Evolutionary conservation across 2,888 invertebrate genomes (phyloP).

Genomic region (Drosophila lutescens): DNA sequence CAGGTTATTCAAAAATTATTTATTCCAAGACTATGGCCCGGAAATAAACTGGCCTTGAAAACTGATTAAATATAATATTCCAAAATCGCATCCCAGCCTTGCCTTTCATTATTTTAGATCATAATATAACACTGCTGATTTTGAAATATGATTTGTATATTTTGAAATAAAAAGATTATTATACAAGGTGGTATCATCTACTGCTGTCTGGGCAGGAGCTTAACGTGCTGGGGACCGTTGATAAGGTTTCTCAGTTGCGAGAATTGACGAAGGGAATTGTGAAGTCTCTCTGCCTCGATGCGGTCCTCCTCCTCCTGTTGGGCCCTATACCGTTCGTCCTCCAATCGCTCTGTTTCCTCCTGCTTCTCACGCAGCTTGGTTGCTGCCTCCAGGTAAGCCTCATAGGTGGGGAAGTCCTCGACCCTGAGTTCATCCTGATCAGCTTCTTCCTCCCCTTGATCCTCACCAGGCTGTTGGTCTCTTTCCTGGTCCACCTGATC

Average conservation of each 20-base stretch:
- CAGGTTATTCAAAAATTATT: conserved; percentile 1
- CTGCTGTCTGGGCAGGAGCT: conserved; percentile 12
- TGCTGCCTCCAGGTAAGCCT: conserved; percentile 48
- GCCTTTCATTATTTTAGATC: not conserved
- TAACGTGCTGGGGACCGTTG: conserved; percentile 11
- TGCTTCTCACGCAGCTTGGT: conserved; percentile 5
- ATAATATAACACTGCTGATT: not conserved
- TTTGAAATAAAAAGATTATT: conserved; percentile 1
- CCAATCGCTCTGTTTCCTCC: not conserved
- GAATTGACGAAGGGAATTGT: not conserved
- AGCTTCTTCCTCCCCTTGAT: not conserved
- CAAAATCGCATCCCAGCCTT: not conserved
- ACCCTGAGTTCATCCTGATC: not conserved
- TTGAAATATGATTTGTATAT: not conserved
- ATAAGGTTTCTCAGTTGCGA: not conserved
- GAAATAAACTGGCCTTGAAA: not conserved
- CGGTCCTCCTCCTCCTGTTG: conserved; percentile 1
- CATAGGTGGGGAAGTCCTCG: conserved; percentile 40
- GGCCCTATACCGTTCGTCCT: conserved; percentile 19
- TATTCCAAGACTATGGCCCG: not conserved
- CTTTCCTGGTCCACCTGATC: conserved; percentile 15
- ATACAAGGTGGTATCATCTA: not conserved
- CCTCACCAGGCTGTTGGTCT: not conserved
- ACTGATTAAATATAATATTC: not conserved
- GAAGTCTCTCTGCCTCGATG: not conserved